These are phyloP conservation scores for Bettongia penicillata DNA, from an alignment of 2,113 vertebrate species.

Conservation along the genomic window DNA sequence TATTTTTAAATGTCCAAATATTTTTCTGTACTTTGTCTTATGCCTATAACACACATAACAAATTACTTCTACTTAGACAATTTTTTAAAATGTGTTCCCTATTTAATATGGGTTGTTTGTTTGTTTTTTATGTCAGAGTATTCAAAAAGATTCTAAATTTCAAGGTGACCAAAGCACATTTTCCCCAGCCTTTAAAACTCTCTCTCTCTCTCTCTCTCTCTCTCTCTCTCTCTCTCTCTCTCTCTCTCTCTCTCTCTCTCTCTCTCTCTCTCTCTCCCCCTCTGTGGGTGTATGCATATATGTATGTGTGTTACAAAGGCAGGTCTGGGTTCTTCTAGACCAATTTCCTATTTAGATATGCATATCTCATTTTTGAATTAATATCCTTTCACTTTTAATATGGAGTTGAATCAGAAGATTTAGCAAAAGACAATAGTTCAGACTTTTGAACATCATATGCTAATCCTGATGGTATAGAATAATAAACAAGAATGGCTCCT, in stretches of 20 bases:
- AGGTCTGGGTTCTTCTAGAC: background rate
- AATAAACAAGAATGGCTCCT: slow-evolving; percentile 54
- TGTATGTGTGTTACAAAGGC: rapidly evolving
- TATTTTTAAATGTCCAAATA: rapidly evolving
- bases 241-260: background rate
- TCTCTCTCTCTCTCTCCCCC: no score
- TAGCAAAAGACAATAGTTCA: slow-evolving; percentile 49
- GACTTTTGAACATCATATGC: slow-evolving; percentile 66
- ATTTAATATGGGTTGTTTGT: rapidly evolving
- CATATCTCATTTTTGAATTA: slow-evolving; percentile 60
- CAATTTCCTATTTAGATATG: slow-evolving; percentile 52
- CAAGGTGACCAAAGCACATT: rapidly evolving
- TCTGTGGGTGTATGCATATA: no score
- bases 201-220: background rate
- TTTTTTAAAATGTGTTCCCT: background rate
- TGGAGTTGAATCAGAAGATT: slow-evolving; percentile 59
- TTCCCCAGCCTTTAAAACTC: no score
- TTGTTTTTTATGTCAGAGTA: background rate
- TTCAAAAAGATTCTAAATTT: background rate
- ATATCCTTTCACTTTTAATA: slow-evolving; percentile 65
- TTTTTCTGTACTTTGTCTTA: no score
- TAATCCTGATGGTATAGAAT: slow-evolving; percentile 60
- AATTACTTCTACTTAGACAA: rapidly evolving
- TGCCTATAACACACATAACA: no score
- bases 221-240: background rate